Base-by-base conservation (phyloP, 2,888 invertebrate genomes). In the Galerucella pusilla region DNA sequence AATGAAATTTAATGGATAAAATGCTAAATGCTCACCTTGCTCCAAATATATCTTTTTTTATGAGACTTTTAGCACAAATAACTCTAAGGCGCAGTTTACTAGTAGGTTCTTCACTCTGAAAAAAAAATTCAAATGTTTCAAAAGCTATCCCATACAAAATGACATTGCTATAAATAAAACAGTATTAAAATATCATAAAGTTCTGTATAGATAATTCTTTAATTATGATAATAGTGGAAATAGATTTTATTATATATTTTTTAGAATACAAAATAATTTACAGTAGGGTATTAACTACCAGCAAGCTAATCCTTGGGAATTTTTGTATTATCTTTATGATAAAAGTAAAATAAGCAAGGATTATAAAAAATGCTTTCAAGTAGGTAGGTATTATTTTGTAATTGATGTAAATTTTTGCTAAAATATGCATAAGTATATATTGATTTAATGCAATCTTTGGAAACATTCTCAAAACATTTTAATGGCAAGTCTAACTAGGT, bases 31-130 rank as follows among this genome's bases (percentile, higher is more conserved):
- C n/a, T n/a, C 88, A 96, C 96, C 96, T 97, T 84, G 98, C 98
- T 84, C 99, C 99, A 90, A 99, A 99, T 85, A 99, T 98, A 88
- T 99, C 99, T 89, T 99, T 99, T 88, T 98, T 98, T 73, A 98
- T 98, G 85, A 99, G 90, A 83, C 96, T 94, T 88, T 94, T 94
- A 49, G 97, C 97, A 82, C 94, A 93, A 80, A 96, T 90, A 78
- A 98, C 93, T 89, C 92, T 93, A 86, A 98, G 90, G 84, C 96
- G 93, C 87, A 97, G 90, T 87, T 95, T 92, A 89, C 92, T 94
- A 85, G 94, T 94, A 81, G 93, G 92, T 88, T 95, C 94, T 88
- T 94, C 94, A 88, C 91, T 92, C 94, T 94, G 89, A 64, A 91
- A 87, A 70, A 77, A 64, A 12, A 49, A 49, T 12, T 49, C 0